Percentiles rank a stretch among this genome's conserved stretches.
Evolutionary conservation across 2,888 invertebrate genomes (phyloP).

Genomic region (Macrosoma leucophasiata): DNA sequence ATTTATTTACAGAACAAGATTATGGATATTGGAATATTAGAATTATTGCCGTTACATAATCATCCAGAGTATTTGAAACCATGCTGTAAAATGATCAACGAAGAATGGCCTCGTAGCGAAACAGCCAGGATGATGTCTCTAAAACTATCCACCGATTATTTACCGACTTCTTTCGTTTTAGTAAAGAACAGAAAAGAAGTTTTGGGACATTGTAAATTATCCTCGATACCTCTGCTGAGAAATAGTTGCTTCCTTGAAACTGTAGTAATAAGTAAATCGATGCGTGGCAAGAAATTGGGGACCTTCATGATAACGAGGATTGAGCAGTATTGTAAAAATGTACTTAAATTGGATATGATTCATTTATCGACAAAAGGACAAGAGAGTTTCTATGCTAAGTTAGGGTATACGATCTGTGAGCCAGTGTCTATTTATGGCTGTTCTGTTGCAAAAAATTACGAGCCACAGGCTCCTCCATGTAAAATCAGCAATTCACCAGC

Average conservation of each 20-base stretch:
- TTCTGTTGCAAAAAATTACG: slow-evolving; percentile 35
- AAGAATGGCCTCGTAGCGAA: slow-evolving; percentile 91
- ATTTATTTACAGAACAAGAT: slow-evolving; percentile 4
- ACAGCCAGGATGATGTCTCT: slow-evolving; percentile 85
- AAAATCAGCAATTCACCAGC: no score
- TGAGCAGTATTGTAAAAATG: slow-evolving; percentile 82
- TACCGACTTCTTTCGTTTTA: slow-evolving; percentile 84
- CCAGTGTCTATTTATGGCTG: slow-evolving; percentile 82
- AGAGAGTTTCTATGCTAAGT: slow-evolving; percentile 83
- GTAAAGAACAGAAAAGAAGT: slow-evolving; percentile 73
- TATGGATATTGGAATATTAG: slow-evolving; percentile 47
- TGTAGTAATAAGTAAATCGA: slow-evolving; percentile 83
- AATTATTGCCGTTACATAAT: slow-evolving; percentile 82
- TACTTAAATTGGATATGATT: slow-evolving; percentile 77
- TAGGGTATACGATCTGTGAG: slow-evolving; percentile 81
- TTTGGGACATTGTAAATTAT: slow-evolving; percentile 88
- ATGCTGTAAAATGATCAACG: slow-evolving; percentile 86
- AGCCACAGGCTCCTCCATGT: no score
- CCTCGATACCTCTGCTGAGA: slow-evolving; percentile 80
- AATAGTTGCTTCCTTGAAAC: slow-evolving; percentile 88
- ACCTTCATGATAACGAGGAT: slow-evolving; percentile 83
- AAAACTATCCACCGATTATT: slow-evolving; percentile 80
- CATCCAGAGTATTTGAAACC: slow-evolving; percentile 81
- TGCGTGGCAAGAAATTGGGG: slow-evolving; percentile 85
- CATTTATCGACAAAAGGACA: slow-evolving; percentile 84